Evolutionary conservation across 2,113 vertebrate species (phyloP), one percentile per base, ranked within the genome.

Genomic region (Sterrhoptilus dennistouni): DNA sequence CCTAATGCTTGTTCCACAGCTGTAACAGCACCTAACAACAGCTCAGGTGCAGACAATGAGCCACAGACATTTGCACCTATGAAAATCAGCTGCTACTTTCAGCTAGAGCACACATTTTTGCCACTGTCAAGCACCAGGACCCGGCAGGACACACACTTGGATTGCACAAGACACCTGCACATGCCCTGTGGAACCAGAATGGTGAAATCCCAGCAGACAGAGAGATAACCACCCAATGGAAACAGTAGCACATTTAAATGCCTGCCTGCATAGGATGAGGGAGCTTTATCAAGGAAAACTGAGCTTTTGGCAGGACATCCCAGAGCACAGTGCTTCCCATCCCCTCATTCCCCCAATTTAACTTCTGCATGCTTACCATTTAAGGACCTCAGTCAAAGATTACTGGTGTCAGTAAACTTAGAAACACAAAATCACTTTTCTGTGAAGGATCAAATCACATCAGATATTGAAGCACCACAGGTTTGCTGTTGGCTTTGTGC

Each of bases 121-220:
- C 66, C 53, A 33, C 40, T 64, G 44, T 33, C 74, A 82, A 9
- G 57, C 66, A 52, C 36, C 80, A 84, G 60, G 35, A 63, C 7
- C 15, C 47, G 52, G 47, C 68, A 94, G 49, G 21, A 47, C 45
- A 52, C 45, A 45, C n/a, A 19, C 52, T 59, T 36, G 5, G 8
- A 70, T 93, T 96, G 78, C 79, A 66, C 59, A 91, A 91, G 70
- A 54, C 79, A 53, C 49, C 49, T 78, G 71, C 40, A 23, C 36
- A 40, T 13, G 33, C 23, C 24, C 63, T 24, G n/a, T 69, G 52
- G 31, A 88, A 75, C 21, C 81, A 79, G 57, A 83, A 71, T 52
- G n/a, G 50, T 80, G 81, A 95, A 95, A 95, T 83, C 45, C 29
- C 78, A 77, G 74, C 35, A 85, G 84, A 63, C n/a, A 75, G 25